Percentiles rank a stretch among this genome's conserved stretches.
These are phyloP conservation scores for Tenualosa ilisha DNA, from an alignment of 2,797 vertebrate genomes.

Conservation along the genomic window DNA sequence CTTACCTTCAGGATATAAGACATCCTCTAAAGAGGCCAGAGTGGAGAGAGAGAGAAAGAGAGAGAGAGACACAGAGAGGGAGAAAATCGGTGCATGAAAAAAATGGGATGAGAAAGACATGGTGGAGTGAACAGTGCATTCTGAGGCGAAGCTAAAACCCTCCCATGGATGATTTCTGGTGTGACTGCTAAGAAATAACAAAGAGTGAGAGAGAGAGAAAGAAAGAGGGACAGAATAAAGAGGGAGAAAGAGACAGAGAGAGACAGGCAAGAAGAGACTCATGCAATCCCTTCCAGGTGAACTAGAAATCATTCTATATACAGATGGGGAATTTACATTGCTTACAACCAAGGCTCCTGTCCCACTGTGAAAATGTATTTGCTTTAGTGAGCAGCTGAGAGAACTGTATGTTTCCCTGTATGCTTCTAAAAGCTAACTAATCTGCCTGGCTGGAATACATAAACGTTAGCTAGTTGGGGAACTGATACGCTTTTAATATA, in stretches of 20 bases:
- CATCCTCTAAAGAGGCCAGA: slow-evolving; percentile 96
- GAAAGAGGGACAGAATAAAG: neutral
- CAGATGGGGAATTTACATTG: neutral
- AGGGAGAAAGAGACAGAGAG: neutral
- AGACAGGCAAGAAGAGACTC: neutral
- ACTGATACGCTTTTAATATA: neutral
- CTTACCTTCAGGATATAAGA: slow-evolving; percentile 99
- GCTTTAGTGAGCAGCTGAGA: neutral
- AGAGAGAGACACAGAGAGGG: slow-evolving; percentile 52
- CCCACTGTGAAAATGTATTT: neutral
- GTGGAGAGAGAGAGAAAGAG: slow-evolving; percentile 82
- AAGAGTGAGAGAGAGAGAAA: neutral
- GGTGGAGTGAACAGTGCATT: slow-evolving; percentile 62
- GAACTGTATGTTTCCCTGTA: neutral
- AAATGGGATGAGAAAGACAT: slow-evolving; percentile 56
- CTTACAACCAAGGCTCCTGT: neutral
- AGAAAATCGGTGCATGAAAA: slow-evolving; percentile 70
- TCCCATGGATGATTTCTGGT: neutral
- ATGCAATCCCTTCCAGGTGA: slow-evolving; percentile 3
- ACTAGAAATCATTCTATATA: neutral
- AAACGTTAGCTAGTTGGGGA: neutral
- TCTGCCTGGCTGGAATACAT: no score
- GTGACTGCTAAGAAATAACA: neutral
- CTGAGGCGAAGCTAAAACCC: slow-evolving; percentile 56
- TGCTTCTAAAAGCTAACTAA: neutral